Base-by-base conservation (phyloP, 2,888 invertebrate genomes). In the Spodoptera littoralis region DNA sequence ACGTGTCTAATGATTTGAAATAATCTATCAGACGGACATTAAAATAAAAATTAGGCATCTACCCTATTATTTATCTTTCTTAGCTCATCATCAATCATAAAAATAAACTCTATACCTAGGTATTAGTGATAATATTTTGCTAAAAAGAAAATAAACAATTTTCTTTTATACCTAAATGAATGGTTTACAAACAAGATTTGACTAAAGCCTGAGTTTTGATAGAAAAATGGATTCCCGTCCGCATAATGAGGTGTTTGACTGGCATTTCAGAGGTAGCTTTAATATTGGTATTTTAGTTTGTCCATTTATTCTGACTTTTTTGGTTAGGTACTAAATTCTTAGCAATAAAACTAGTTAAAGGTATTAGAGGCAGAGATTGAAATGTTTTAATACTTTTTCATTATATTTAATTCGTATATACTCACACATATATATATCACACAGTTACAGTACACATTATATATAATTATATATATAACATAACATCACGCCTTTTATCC, bases 241-340 rank as follows among this genome's bases (percentile, higher is more conserved):
- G 49, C 18, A 46, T 77, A 77, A 77, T 73, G 51, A 76, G 53
- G n/a, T 59, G 47, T 62, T 65, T 72, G 61, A 66, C 58, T 60
- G 60, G 51, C 49, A 41, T 72, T 61, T 51, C 45, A 8, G 27
- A 30, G 59, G 50, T 27, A 27, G 50, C 55, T 66, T 57, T 27
- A 41, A 36, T 36, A 36, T 36, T 36, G 30, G 4, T 42, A 66
- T 59, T 54, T 56, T 11, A 4, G 11, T 44, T 57, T 41, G 12
- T 5, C 27, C 13, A 24, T 56, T 53, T n/a, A 55, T 18, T 50
- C 0, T 54, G 46, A 49, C 46, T 49, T 24, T 48, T 46, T 46
- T 44, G 24, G 11, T 12, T 12, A 42, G 42, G 50, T 50, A 9
- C 12, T 55, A 43, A 9, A 42, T 43, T 30, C 18, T 36, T 18